These are phyloP conservation scores for Hyla sarda DNA, from an alignment of 2,113 vertebrate species.

Conservation along the genomic window DNA sequence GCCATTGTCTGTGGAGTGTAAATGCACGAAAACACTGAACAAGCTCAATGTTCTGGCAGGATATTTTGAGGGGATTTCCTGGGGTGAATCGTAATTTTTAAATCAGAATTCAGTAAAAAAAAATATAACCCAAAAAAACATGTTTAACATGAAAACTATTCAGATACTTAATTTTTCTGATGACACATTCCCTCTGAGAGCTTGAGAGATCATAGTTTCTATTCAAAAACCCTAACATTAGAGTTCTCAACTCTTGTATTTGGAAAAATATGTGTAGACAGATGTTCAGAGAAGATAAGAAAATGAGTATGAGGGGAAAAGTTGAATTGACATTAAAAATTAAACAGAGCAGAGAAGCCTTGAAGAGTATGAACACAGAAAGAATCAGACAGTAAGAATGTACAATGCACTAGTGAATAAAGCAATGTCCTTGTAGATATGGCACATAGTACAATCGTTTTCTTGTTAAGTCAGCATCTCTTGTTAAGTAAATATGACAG, in stretches of 20 bases:
- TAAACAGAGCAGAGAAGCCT: neutral
- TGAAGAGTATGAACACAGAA: slow-evolving; percentile 13
- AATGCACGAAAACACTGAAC: no score
- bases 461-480: neutral
- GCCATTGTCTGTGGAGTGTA: no score
- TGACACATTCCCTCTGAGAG: no score
- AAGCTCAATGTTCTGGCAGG: no score
- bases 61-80: no score
- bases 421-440: slow-evolving; percentile 5
- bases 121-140: no score
- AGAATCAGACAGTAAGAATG: neutral
- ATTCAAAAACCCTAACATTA: neutral
- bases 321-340: slow-evolving; percentile 1
- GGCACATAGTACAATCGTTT: slow-evolving; percentile 19
- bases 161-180: no score
- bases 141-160: no score
- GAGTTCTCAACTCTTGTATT: neutral
- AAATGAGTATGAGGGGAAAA: neutral
- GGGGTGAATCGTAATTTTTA: no score
- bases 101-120: no score
- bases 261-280: neutral
- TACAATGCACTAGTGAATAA: neutral
- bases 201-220: neutral
- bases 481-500: neutral
- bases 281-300: neutral